These are phyloP conservation scores for Macrocentrus cingulum DNA, from an alignment of 1,140 invertebrate genomes.

Conservation along the genomic window DNA sequence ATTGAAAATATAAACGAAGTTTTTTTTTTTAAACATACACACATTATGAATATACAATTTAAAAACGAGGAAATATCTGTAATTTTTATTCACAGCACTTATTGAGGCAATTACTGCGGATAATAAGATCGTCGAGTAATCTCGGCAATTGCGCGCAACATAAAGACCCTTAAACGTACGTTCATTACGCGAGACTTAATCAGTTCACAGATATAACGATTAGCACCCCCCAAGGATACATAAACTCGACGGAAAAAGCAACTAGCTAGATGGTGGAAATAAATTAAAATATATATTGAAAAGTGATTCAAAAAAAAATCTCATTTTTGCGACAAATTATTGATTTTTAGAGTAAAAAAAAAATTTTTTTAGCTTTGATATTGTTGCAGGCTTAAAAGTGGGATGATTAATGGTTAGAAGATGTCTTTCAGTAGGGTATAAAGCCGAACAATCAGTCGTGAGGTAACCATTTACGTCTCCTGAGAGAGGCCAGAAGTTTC, in stretches of 20 bases:
- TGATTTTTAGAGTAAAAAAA: neutral
- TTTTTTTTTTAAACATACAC: no score
- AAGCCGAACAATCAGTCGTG: slow-evolving; percentile 13
- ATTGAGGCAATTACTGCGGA: slow-evolving; percentile 17
- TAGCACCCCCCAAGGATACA: slow-evolving; percentile 1
- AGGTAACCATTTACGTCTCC: slow-evolving; percentile 23
- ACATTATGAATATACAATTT: no score
- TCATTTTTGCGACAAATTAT: neutral
- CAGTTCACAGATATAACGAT: slow-evolving; percentile 19
- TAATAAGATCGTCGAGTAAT: slow-evolving; percentile 14
- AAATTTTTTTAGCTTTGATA: slow-evolving; percentile 4
- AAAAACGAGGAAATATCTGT: no score
- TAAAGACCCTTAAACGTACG: slow-evolving; percentile 12
- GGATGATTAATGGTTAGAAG: slow-evolving; percentile 11
- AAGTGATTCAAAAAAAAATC: neutral
- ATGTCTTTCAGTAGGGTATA: neutral
- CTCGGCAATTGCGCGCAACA: slow-evolving; percentile 8
- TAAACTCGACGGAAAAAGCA: neutral
- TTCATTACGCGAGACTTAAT: slow-evolving; percentile 13
- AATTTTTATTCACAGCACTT: neutral
- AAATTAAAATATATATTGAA: no score
- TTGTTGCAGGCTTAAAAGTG: neutral
- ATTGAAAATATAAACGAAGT: no score
- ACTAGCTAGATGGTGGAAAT: no score
- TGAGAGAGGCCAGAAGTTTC: slow-evolving; percentile 26